Evolutionary conservation across 2,797 vertebrate species (phyloP), one percentile per base, ranked within the genome.

Genomic region (Xenentodon cancila): DNA sequence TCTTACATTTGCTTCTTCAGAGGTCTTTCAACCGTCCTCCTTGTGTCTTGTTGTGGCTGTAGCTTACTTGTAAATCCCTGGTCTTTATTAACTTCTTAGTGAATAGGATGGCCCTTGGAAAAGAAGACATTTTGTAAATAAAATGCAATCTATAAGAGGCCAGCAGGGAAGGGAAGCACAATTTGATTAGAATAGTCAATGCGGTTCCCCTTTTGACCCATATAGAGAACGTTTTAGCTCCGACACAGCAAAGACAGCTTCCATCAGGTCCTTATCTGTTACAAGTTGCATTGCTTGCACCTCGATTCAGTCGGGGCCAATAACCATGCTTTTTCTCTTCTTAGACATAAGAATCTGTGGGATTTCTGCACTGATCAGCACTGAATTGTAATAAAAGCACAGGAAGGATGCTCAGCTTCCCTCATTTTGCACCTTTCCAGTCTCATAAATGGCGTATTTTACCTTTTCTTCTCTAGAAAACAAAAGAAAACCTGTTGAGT

Each of bases 291-390:
- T 93, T 76, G 93, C 92, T 94, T 92, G 94, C 94, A 93, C 93
- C 93, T 93, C 91, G 91, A 94, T 94, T 95, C 75, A 42, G 93
- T 93, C 92, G 89, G 89, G 84, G 90, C 93, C 93, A 93, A 95
- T 95, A 95, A 94, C 91, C 89, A 94, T 91, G 89, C 92, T 94
- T 88, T 96, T 96, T 95, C 94, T 95, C n/a, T n/a, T n/a, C n/a
- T n/a, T 95, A 95, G 95, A 96, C 94, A 94, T 95, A 94, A 95
- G 92, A 81, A 91, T 88, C 87, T 73, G 84, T 92, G 91, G 89
- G 54, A 82, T 91, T 95, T 96, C 92, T 96, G 95, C 94, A 88
- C 86, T 92, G 94, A 94, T 97, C 95, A 97, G 84, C 82, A 84
- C 59, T 57, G 49, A 59, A n/a, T n/a, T n/a, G 27, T 7, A 30